These are phyloP conservation scores for Dascillus cervinus DNA, from an alignment of 2,888 invertebrate genomes.

Conservation along the genomic window DNA sequence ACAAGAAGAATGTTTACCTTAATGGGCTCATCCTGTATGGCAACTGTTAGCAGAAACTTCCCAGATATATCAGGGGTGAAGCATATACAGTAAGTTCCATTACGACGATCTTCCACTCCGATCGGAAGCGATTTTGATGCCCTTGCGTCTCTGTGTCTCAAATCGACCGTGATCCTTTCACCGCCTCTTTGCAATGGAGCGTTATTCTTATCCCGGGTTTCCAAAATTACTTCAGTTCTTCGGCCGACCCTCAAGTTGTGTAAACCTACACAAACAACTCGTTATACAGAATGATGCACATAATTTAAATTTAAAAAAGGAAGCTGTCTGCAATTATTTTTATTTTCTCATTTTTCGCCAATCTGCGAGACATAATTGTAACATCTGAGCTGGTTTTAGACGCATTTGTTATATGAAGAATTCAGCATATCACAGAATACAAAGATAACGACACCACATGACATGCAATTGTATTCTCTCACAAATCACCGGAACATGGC, in stretches of 20 bases:
- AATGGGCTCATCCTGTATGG: constrained; percentile 56
- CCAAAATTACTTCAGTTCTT: constrained; percentile 52
- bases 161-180: constrained; percentile 50
- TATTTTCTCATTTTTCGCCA: neutral
- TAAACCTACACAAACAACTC: too few relatives aligned
- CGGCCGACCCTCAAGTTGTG: constrained; percentile 56
- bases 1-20: constrained; percentile 46
- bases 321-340: too few relatives aligned
- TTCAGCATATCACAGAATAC: constrained; percentile 1
- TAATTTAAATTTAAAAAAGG: too few relatives aligned
- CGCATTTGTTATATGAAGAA: constrained; percentile 1
- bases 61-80: constrained; percentile 60
- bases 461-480: constrained; percentile 2
- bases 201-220: constrained; percentile 55
- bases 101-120: constrained; percentile 51
- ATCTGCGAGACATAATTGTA: neutral
- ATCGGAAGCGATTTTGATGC: constrained; percentile 40
- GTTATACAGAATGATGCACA: too few relatives aligned
- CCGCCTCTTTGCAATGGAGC: constrained; percentile 61
- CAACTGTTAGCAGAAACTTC: constrained; percentile 52
- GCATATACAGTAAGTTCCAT: constrained; percentile 56
- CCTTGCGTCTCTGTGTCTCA: constrained; percentile 47
- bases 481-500: constrained; percentile 2
- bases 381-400: too few relatives aligned
- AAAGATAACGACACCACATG: constrained; percentile 5